A percentile compares a stretch with the other conserved stretches of the same genome.
phyloP scores from a whole-genome alignment of 2,888 invertebrate genomes.

The Branchipolynoe longqiensis region DNA sequence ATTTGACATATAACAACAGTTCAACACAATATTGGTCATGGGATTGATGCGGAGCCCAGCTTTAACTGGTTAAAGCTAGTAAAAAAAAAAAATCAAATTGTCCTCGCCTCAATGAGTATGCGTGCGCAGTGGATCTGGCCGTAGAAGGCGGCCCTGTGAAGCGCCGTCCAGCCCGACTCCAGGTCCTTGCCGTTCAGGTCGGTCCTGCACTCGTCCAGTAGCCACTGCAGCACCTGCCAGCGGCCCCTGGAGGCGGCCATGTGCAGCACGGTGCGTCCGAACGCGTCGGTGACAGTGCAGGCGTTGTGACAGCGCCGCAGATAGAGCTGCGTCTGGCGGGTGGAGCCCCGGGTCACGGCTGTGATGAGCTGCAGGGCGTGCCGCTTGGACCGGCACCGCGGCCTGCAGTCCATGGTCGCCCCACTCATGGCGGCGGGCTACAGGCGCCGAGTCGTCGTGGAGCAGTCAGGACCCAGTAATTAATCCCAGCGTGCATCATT shows the following conservation, averaged over 20 bases:
- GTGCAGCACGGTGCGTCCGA: slow-evolving; percentile 90
- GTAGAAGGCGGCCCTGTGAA: slow-evolving; percentile 91
- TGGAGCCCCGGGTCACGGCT: slow-evolving; percentile 77
- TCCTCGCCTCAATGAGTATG: slow-evolving; percentile 85
- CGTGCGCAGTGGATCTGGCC: slow-evolving; percentile 90
- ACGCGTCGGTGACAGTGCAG: slow-evolving; percentile 72
- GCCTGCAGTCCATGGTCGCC: slow-evolving; percentile 63
- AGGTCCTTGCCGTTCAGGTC: slow-evolving; percentile 86
- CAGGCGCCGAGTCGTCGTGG: not conserved
- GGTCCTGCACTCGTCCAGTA: slow-evolving; percentile 85
- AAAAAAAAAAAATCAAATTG: too few relatives aligned
- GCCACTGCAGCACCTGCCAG: slow-evolving; percentile 87
- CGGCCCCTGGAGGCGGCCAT: slow-evolving; percentile 90
- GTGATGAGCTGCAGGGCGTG: slow-evolving; percentile 80
- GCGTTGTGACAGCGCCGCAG: slow-evolving; percentile 75
- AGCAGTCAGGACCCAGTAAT: too few relatives aligned
- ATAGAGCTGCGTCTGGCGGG: slow-evolving; percentile 77
- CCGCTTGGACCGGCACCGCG: slow-evolving; percentile 73
- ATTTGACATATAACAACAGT: too few relatives aligned
- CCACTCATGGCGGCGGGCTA: not conserved
- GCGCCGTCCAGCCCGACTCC: slow-evolving; percentile 90
- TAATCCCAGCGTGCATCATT: too few relatives aligned
- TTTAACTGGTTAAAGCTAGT: too few relatives aligned
- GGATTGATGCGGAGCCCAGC: too few relatives aligned
- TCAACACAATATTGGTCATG: too few relatives aligned